These are phyloP conservation scores for Catamblyrhynchus diadema DNA, from an alignment of 2,797 vertebrate species.

Conservation along the genomic window DNA sequence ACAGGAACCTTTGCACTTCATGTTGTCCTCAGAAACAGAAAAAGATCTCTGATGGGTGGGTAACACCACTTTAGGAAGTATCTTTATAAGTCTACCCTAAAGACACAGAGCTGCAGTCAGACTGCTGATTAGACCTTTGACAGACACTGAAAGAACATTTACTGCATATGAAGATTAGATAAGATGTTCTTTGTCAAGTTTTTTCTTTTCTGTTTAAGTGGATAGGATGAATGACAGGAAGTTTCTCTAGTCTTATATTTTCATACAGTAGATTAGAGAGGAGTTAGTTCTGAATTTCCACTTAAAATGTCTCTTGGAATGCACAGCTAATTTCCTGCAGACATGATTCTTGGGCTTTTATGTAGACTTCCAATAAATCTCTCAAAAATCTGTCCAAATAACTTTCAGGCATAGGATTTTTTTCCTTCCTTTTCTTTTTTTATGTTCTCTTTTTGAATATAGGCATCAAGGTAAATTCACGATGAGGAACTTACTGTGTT, in stretches of 20 bases:
- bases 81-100: neutral
- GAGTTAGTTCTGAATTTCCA: conserved; percentile 32
- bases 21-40: neutral
- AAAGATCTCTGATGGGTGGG: neutral
- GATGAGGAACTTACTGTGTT: neutral
- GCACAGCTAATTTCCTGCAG: conserved; percentile 71
- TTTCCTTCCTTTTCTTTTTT: neutral
- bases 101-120: neutral
- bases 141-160: neutral
- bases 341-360: conserved; percentile 50
- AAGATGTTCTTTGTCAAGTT: conserved; percentile 15
- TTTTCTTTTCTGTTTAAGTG: conserved; percentile 4
- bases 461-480: neutral
- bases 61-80: neutral
- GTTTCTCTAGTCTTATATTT: conserved; percentile 22
- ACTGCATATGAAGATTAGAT: conserved; percentile 5
- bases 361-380: conserved; percentile 49
- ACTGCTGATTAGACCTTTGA: neutral
- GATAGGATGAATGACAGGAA: conserved; percentile 21
- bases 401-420: neutral
- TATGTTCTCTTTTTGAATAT: neutral
- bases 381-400: conserved; percentile 44
- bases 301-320: conserved; percentile 61
- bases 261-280: conserved; percentile 28
- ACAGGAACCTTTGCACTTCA: neutral